phyloP scores from a whole-genome alignment of 2,888 invertebrate species.

The Cyaniris semiargus region DNA sequence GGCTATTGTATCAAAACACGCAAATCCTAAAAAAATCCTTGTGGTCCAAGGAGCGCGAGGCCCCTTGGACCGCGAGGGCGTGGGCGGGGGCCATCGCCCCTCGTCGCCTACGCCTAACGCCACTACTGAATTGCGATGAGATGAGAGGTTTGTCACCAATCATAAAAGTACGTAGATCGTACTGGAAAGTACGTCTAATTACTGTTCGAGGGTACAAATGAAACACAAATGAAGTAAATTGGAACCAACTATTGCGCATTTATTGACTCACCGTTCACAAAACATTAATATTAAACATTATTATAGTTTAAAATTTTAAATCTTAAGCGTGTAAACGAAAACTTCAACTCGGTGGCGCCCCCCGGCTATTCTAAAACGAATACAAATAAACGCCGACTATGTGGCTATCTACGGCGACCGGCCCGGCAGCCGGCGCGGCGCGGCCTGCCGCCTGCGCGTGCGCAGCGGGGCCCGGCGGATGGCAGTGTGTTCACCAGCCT shows the following conservation, averaged over 20 bases:
- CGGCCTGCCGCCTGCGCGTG: neutral
- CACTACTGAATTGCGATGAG: too few relatives aligned
- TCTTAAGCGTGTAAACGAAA: slow-evolving; percentile 76
- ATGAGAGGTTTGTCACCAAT: neutral
- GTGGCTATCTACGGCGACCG: slow-evolving; percentile 71
- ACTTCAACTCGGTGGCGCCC: slow-evolving; percentile 66
- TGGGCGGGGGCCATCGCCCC: too few relatives aligned
- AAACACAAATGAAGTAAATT: slow-evolving; percentile 64
- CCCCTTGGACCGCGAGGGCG: too few relatives aligned
- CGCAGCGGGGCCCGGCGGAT: slow-evolving; percentile 36
- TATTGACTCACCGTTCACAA: slow-evolving; percentile 79
- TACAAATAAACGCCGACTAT: slow-evolving; percentile 76
- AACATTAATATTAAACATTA: slow-evolving; percentile 70
- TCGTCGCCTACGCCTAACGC: too few relatives aligned
- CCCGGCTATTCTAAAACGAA: slow-evolving; percentile 79
- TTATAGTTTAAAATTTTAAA: slow-evolving; percentile 68
- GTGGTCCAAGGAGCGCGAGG: too few relatives aligned
- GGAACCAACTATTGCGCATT: slow-evolving; percentile 81
- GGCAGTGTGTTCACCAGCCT: slow-evolving; percentile 34
- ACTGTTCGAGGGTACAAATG: slow-evolving; percentile 43
- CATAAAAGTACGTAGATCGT: too few relatives aligned
- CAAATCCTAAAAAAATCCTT: too few relatives aligned
- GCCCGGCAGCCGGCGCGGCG: slow-evolving; percentile 50
- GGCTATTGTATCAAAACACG: too few relatives aligned
- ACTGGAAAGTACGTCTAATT: neutral